Conservation (phyloP, 2,113 vertebrate species). For the Pterocles orientalis region DNA sequence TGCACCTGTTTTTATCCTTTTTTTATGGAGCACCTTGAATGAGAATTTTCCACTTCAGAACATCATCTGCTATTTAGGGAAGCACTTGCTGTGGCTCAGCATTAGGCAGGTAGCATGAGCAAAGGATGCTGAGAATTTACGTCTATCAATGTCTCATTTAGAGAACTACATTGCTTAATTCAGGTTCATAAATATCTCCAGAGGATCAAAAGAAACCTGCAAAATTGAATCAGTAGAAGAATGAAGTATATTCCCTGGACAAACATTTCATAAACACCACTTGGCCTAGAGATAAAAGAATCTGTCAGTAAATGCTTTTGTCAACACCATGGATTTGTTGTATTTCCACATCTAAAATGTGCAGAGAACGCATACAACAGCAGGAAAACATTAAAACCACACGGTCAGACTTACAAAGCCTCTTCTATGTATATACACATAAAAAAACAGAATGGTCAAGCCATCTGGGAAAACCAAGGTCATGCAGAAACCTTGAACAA, state of each 20-base stretch:
- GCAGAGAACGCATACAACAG: slow-evolving; percentile 65
- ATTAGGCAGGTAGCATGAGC: background rate
- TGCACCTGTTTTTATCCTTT: background rate
- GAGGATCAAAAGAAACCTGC: background rate
- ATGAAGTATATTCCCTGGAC: background rate
- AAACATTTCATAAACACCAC: background rate
- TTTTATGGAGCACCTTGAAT: background rate
- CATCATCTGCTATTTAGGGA: background rate
- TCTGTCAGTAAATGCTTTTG: slow-evolving; percentile 13
- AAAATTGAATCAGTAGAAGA: background rate
- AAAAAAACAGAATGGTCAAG: slow-evolving; percentile 56
- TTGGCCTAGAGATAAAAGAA: slow-evolving; percentile 22
- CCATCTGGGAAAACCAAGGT: slow-evolving; percentile 73
- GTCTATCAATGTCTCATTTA: background rate
- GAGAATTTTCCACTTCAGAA: background rate
- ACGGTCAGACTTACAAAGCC: slow-evolving; percentile 48
- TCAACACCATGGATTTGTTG: slow-evolving; percentile 28
- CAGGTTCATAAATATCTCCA: background rate
- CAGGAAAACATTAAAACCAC: slow-evolving; percentile 72
- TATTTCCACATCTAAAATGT: slow-evolving; percentile 55
- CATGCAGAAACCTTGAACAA: slow-evolving; percentile 47
- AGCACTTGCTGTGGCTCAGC: background rate
- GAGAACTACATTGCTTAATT: background rate
- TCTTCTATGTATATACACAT: slow-evolving; percentile 66
- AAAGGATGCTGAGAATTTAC: background rate